Percentiles rank a stretch among this genome's conserved stretches.
phyloP scores from a whole-genome alignment of 2,113 vertebrate genomes.

The Cyanoramphus novaezelandiae region DNA sequence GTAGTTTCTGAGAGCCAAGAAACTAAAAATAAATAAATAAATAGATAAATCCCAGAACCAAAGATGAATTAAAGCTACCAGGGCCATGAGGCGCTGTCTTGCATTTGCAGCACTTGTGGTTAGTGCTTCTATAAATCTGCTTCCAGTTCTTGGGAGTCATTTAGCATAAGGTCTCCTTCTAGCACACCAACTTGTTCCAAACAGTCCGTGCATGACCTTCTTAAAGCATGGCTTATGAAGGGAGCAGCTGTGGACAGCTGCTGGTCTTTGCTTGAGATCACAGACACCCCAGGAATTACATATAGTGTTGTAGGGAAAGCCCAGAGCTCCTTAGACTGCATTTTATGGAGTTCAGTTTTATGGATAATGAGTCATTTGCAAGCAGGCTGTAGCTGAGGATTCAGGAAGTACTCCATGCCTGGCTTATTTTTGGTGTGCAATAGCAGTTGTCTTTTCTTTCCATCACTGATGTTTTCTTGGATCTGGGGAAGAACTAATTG shows the following conservation, averaged over 20 bases:
- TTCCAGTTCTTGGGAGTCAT: background rate
- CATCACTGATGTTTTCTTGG: background rate
- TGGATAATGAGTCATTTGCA: background rate
- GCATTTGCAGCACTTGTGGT: background rate
- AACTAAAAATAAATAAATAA: background rate
- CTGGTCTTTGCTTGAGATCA: background rate
- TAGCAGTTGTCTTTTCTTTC: background rate
- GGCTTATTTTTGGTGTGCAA: background rate
- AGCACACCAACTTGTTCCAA: background rate
- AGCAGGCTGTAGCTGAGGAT: background rate
- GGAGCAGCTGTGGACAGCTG: conserved; percentile 30
- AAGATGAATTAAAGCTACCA: background rate
- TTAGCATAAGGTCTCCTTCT: background rate
- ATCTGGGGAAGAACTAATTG: background rate
- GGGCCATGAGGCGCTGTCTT: background rate
- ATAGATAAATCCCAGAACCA: background rate
- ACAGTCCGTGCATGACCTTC: background rate
- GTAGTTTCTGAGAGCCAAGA: background rate
- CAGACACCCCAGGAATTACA: background rate
- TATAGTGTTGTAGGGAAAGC: background rate
- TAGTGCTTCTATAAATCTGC: background rate
- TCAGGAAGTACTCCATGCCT: background rate
- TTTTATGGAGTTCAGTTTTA: background rate
- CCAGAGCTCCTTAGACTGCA: background rate
- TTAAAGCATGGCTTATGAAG: background rate